Evolutionary conservation across 2,113 vertebrate genomes (phyloP).

Genomic region (Steatornis caripensis): DNA sequence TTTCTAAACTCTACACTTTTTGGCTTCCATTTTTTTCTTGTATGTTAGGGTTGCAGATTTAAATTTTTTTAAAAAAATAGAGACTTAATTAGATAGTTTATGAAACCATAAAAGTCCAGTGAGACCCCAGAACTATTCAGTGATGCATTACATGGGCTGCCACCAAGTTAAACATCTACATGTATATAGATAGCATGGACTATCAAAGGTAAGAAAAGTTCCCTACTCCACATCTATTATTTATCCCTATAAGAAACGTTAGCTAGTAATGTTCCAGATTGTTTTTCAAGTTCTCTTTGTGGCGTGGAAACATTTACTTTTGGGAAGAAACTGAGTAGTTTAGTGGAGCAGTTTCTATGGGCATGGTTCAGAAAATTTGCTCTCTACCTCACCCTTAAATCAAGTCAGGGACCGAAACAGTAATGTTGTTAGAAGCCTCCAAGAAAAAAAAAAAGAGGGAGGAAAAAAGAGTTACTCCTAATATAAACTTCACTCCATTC

Average conservation of each 20-base stretch:
- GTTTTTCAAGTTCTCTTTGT: neutral
- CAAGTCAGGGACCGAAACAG: neutral
- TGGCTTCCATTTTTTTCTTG: neutral
- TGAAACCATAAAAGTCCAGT: neutral
- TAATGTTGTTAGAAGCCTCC: neutral
- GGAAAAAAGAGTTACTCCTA: neutral
- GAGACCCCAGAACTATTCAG: neutral
- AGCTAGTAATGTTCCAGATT: neutral
- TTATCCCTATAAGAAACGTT: neutral
- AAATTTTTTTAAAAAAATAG: neutral
- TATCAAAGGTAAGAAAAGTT: neutral
- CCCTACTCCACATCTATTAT: neutral
- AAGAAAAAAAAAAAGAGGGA: neutral
- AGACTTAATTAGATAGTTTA: neutral
- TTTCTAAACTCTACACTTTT: slow-evolving; percentile 37
- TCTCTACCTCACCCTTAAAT: neutral
- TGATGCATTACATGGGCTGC: neutral
- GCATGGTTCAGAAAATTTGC: neutral
- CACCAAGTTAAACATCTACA: neutral
- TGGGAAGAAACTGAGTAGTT: neutral
- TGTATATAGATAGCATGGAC: neutral
- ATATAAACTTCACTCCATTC: neutral
- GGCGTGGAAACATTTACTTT: neutral
- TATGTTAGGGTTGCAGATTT: neutral
- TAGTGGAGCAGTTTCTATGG: neutral